Conservation (phyloP, 2,113 vertebrate species). For the Athene noctua region DNA sequence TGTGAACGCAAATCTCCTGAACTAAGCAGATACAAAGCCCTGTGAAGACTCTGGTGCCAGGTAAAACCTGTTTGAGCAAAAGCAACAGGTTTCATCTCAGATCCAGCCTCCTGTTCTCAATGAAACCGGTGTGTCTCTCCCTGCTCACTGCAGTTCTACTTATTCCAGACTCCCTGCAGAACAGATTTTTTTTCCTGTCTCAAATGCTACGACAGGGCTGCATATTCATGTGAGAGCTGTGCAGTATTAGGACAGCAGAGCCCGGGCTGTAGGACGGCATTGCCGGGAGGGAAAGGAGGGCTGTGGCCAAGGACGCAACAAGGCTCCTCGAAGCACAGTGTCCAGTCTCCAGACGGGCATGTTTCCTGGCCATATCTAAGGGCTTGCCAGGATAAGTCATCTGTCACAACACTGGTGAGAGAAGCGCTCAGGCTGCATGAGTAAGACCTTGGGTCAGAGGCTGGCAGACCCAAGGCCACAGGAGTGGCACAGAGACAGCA, state of each 20-base stretch:
- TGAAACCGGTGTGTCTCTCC: neutral
- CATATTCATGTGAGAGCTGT: neutral
- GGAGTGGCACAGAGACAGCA: fast-evolving
- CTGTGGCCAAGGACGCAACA: fast-evolving
- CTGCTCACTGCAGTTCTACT: neutral
- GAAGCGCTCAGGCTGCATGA: fast-evolving
- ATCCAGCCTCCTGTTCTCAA: neutral
- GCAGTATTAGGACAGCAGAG: neutral
- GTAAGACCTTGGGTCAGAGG: neutral
- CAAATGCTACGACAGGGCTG: neutral
- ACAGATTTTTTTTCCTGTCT: neutral
- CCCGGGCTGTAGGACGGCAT: neutral
- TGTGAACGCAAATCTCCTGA: neutral
- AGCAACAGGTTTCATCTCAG: neutral
- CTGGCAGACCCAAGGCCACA: neutral
- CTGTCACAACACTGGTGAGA: neutral
- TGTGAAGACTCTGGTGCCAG: neutral
- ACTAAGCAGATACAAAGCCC: neutral
- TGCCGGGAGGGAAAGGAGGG: neutral
- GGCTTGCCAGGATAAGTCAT: neutral
- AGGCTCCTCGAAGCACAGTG: fast-evolving
- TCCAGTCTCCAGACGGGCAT: neutral
- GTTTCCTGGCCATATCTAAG: neutral
- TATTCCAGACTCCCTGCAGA: neutral
- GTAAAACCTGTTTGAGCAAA: neutral